Evolutionary conservation across 2,797 vertebrate species (phyloP).

Genomic region (Pangasius djambal): DNA sequence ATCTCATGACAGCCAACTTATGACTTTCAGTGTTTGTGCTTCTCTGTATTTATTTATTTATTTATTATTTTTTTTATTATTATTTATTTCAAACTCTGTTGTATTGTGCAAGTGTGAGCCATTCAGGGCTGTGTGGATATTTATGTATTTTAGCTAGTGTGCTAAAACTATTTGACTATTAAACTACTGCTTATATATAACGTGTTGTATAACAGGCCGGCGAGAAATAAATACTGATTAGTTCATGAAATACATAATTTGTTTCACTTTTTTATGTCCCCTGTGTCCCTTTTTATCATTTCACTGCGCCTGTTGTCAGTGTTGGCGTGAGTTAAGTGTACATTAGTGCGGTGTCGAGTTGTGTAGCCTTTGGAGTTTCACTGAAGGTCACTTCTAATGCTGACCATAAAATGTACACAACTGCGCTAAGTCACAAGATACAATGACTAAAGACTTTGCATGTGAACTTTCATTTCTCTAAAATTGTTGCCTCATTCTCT

Average conservation of each 20-base stretch:
- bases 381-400: conserved; percentile 3
- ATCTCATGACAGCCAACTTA: not conserved
- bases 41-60: not conserved
- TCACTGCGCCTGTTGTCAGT: not conserved
- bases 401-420: not conserved
- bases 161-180: not conserved
- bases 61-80: not conserved
- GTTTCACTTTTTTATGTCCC: too few species aligned
- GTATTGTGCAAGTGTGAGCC: not conserved
- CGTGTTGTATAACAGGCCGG: not conserved
- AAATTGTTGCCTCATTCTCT: not conserved
- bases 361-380: not conserved
- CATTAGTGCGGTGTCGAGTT: not conserved
- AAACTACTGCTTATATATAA: not conserved
- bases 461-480: not conserved
- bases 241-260: not conserved
- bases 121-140: not conserved
- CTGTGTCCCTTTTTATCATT: not conserved
- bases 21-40: not conserved
- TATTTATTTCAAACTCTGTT: not conserved
- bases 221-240: not conserved
- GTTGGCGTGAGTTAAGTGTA: not conserved
- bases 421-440: conserved; percentile 41
- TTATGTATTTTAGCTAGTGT: not conserved
- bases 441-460: not conserved